Conservation (phyloP, 2,888 invertebrate genomes). For the Hyposoter didymator region DNA sequence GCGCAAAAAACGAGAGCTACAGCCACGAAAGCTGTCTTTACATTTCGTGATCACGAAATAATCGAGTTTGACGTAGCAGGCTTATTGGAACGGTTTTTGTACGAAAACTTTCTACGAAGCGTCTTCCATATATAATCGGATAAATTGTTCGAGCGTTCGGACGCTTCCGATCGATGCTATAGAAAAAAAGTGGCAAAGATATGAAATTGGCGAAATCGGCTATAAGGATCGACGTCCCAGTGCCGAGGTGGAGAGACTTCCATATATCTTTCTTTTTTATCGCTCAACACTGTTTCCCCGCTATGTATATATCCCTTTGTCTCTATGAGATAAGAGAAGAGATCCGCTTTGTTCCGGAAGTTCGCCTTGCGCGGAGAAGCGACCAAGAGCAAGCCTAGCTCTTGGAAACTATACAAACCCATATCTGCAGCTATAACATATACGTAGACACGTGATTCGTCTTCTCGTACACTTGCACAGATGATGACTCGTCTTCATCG, state of each 20-base stretch:
- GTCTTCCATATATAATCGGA: neutral
- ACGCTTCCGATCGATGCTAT: neutral
- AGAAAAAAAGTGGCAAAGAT: conserved; percentile 17
- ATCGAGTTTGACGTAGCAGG: neutral
- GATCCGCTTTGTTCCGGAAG: conserved; percentile 64
- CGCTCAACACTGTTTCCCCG: neutral
- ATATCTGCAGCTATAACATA: neutral
- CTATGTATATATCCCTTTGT: conserved; percentile 54
- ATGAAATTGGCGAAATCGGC: conserved; percentile 58
- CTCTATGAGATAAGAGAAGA: conserved; percentile 63
- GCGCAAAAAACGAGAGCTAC: neutral
- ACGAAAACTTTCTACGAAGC: conserved; percentile 1
- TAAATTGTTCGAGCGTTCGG: conserved; percentile 17
- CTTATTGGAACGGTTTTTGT: neutral
- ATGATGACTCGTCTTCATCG: conserved; percentile 43
- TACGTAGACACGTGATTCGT: neutral
- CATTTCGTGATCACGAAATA: neutral
- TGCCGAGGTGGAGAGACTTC: conserved; percentile 29
- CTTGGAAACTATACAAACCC: neutral
- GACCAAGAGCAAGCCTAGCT: conserved; percentile 31
- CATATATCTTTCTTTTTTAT: conserved; percentile 62
- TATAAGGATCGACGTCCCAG: conserved; percentile 43
- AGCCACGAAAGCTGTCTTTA: neutral
- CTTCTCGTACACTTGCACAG: neutral
- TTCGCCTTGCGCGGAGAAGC: conserved; percentile 56